Percentiles rank a stretch among this genome's conserved stretches.
Evolutionary conservation across 2,797 vertebrate genomes (phyloP).

Genomic region (Hypotaenidia okinawae): DNA sequence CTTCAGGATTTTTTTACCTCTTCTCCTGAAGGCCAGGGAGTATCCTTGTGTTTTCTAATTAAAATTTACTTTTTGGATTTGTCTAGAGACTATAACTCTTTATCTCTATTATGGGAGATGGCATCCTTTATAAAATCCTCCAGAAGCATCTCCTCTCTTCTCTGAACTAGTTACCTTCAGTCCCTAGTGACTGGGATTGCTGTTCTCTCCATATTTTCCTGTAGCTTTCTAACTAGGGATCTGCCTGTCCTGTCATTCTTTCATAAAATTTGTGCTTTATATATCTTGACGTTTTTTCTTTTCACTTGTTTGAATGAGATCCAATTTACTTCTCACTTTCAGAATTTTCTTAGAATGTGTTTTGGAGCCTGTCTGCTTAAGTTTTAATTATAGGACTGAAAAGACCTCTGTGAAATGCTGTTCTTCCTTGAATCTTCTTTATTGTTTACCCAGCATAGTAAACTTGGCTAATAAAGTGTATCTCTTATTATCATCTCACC

Average conservation of each 20-base stretch:
- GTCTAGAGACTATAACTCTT: neutral
- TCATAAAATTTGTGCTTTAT: neutral
- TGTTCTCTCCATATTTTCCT: conserved; percentile 6
- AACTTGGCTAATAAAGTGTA: conserved; percentile 27
- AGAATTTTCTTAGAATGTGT: neutral
- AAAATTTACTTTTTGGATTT: neutral
- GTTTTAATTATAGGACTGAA: conserved; percentile 54
- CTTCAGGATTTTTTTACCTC: neutral
- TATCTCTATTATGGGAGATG: neutral
- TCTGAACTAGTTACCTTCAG: neutral
- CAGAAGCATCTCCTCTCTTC: neutral
- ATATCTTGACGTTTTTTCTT: conserved; percentile 20
- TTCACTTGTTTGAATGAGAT: conserved; percentile 25
- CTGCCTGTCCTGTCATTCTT: conserved; percentile 36
- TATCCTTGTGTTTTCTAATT: neutral
- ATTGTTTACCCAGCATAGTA: conserved; percentile 2
- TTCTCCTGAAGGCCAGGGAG: neutral
- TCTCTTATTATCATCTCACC: neutral
- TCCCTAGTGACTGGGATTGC: conserved; percentile 1
- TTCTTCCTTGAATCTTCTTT: neutral
- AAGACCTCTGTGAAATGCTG: conserved; percentile 22
- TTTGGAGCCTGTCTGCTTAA: conserved; percentile 35
- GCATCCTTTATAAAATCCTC: neutral
- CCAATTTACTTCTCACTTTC: conserved; percentile 21
- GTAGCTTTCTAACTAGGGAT: conserved; percentile 15